Evolutionary conservation across 2,797 vertebrate species (phyloP), one percentile per base, ranked within the genome.

Genomic region (Otolemur crassicaudatus): DNA sequence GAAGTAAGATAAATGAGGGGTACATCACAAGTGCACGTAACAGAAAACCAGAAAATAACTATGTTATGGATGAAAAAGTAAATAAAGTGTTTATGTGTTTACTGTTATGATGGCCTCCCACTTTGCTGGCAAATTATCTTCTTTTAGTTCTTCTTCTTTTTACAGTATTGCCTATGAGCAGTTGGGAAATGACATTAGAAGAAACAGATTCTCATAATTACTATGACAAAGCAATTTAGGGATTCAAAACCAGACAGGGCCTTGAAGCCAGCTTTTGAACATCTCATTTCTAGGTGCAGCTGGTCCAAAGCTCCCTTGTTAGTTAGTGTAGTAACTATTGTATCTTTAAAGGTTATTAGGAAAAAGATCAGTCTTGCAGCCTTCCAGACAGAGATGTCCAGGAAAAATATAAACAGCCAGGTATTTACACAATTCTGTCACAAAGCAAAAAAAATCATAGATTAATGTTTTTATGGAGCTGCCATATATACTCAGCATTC

Each of bases 371-470:
- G 23, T 90, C 60, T 81, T 29, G 11, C 16, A n/a, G 31, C 3
- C 43, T 94, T 86, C 49, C 20, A 88, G 63, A 90, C 73, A 31
- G 31, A n/a, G 11, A 37, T 58, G 29, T n/a, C 69, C 72, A 46
- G 46, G 60, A 46, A 31, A 93, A 87, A 63, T n/a, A 23, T 43
- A 37, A 81, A 31, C 29, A 94, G 19, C 20, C 14, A 65, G 72
- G 20, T 77, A 75, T 90, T 96, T 77, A 69, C 8, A 91, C 10
- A 20, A 19, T n/a, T 95, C 67, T 88, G 29, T 49, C 76, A 77
- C 69, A 75, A 87, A 94, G 49, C 56, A 43, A 13, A 9, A 77
- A 43, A 17, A 9, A 77, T 46, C n/a, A 94, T 25, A 12, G 90
- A 46, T 92, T 58, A 92, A 85, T 43, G 17, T 5, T 31, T 40